These are phyloP conservation scores for Orchestes rusci DNA, from an alignment of 2,888 invertebrate genomes.

Conservation along the genomic window DNA sequence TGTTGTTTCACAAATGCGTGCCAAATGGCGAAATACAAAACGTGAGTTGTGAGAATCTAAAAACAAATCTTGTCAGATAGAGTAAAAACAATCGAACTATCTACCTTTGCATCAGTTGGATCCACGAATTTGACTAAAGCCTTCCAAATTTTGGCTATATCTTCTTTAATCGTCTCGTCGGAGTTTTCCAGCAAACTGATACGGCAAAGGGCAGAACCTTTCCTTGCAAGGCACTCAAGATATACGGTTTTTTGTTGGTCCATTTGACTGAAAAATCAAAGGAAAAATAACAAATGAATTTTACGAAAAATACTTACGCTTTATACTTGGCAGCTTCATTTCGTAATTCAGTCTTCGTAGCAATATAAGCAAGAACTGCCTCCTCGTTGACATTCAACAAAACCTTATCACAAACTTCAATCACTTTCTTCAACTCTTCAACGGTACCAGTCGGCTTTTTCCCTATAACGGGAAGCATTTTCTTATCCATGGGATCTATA, in stretches of 20 bases:
- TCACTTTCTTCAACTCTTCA: conserved; percentile 48
- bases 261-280: conserved; percentile 46
- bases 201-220: conserved; percentile 66
- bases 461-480: conserved; percentile 39
- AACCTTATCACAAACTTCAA: conserved; percentile 58
- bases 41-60: conserved; percentile 37
- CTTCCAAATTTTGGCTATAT: conserved; percentile 56
- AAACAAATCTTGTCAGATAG: conserved; percentile 10
- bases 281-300: not conserved
- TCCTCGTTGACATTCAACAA: conserved; percentile 68
- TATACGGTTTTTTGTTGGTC: conserved; percentile 76
- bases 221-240: conserved; percentile 72
- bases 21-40: conserved; percentile 71
- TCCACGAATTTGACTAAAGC: conserved; percentile 78
- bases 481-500: conserved; percentile 56
- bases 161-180: conserved; percentile 44
- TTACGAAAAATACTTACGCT: conserved; percentile 18
- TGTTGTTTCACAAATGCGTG: conserved; percentile 73
- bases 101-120: conserved; percentile 67
- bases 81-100: not conserved
- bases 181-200: conserved; percentile 45
- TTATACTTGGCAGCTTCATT: conserved; percentile 59
- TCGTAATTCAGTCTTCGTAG: conserved; percentile 78
- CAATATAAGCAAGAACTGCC: conserved; percentile 71
- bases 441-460: conserved; percentile 24